A percentile compares a stretch with the other conserved stretches of the same genome.
Evolutionary conservation across 2,888 invertebrate genomes (phyloP).

Genomic region (Ormyrus pomaceus): DNA sequence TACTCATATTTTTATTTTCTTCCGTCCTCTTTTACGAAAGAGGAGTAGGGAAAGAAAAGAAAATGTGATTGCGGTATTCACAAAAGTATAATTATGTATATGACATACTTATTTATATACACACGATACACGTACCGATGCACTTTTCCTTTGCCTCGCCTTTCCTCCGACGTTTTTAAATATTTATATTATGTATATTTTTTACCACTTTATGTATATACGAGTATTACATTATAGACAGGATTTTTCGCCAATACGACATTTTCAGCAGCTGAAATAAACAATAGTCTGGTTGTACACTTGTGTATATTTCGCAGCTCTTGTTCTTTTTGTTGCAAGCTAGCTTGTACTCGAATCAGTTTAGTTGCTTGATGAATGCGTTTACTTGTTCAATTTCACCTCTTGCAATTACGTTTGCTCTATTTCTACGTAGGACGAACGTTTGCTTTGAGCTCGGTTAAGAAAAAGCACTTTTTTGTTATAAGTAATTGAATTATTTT

Average conservation of each 20-base stretch:
- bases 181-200: constrained; percentile 42
- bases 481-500: background rate
- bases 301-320: constrained; percentile 28
- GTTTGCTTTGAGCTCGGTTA: constrained; percentile 12
- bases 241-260: constrained; percentile 21
- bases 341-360: constrained; percentile 32
- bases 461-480: constrained; percentile 2
- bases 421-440: constrained; percentile 23
- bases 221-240: constrained; percentile 54
- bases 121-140: constrained; percentile 42
- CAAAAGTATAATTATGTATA: constrained; percentile 48
- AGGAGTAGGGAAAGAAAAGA: background rate
- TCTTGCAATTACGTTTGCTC: background rate
- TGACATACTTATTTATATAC: constrained; percentile 51
- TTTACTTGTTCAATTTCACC: constrained; percentile 1
- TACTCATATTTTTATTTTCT: constrained; percentile 19
- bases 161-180: constrained; percentile 15
- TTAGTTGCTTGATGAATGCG: constrained; percentile 26
- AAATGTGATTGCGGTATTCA: constrained; percentile 48
- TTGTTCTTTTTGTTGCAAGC: constrained; percentile 6
- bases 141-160: constrained; percentile 21
- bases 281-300: constrained; percentile 41
- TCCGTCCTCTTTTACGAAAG: constrained; percentile 27
- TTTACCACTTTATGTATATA: constrained; percentile 21
- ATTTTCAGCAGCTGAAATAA: background rate